Base-by-base conservation (phyloP, 2,888 invertebrate genomes). In the Nymphalis urticae region DNA sequence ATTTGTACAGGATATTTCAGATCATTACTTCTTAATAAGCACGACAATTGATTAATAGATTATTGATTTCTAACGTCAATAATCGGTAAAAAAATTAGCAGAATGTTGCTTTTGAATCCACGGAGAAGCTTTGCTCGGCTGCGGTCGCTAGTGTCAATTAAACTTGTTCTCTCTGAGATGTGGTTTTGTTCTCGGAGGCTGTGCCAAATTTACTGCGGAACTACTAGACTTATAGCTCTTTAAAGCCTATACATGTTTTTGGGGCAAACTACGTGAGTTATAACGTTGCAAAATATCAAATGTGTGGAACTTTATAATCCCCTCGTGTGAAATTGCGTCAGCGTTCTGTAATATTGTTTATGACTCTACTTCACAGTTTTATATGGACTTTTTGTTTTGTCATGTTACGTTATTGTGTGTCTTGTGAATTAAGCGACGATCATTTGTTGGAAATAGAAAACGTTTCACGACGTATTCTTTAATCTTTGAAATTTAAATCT, bases 131-230 rank as follows among this genome's bases (percentile, higher is more conserved):
- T 50, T 66, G 73, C 69, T 65, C 67, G 69, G 48, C 68, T 77
- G 81, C 79, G 80, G 84, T 76, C 73, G 69, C 76, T 76, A 69
- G 75, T 78, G 84, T 82, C 84, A 82, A 82, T 85, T 82, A 82
- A 82, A 82, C 75, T 80, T 77, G 78, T 73, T 73, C 75, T 66
- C 72, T 69, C 66, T 60, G 71, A 73, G 74, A 71, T 73, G 76
- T 64, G 74, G 75, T 75, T 71, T 73, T 68, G 68, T 69, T 71
- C 71, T 67, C 72, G 73, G 73, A 75, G 69, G 56, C 74, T 71
- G 68, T 63, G 76, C 77, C 77, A 78, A 77, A 79, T 77, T 77
- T 77, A 78, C 75, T 75, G 73, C 72, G 72, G 69, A 73, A 70
- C 71, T 72, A 69, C 70, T 69, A 72, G 75, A 78, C 69, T 79